Evolutionary conservation across 2,888 invertebrate genomes (phyloP).

Genomic region (Acholoe squamosa): DNA sequence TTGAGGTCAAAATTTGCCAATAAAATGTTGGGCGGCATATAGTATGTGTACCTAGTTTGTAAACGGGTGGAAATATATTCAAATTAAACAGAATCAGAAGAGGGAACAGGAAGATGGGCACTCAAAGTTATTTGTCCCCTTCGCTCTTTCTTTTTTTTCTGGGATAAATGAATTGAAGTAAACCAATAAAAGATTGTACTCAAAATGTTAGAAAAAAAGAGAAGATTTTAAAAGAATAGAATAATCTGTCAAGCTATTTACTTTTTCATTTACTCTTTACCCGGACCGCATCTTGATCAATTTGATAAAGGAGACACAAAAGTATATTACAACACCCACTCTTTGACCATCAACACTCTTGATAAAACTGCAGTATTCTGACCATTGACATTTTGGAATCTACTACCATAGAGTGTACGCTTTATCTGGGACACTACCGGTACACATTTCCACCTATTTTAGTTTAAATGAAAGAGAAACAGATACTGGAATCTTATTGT

Average conservation of each 20-base stretch:
- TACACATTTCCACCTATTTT: too few relatives aligned
- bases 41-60: too few relatives aligned
- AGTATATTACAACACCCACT: slow-evolving; percentile 13
- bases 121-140: neutral
- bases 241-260: slow-evolving; percentile 27
- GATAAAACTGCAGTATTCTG: too few relatives aligned
- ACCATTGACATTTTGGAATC: too few relatives aligned
- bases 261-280: slow-evolving; percentile 43
- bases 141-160: neutral
- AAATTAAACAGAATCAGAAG: neutral
- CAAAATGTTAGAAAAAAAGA: neutral
- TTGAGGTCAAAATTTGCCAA: neutral
- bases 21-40: too few relatives aligned
- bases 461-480: too few relatives aligned
- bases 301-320: slow-evolving; percentile 36
- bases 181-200: neutral
- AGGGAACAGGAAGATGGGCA: slow-evolving; percentile 11
- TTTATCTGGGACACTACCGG: too few relatives aligned
- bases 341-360: too few relatives aligned
- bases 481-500: too few relatives aligned
- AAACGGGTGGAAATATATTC: too few relatives aligned
- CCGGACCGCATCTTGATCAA: slow-evolving; percentile 50
- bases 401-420: too few relatives aligned
- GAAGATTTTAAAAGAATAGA: neutral
- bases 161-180: neutral